phyloP scores from a whole-genome alignment of 1,140 invertebrate species.

The Drosophila bocqueti region DNA sequence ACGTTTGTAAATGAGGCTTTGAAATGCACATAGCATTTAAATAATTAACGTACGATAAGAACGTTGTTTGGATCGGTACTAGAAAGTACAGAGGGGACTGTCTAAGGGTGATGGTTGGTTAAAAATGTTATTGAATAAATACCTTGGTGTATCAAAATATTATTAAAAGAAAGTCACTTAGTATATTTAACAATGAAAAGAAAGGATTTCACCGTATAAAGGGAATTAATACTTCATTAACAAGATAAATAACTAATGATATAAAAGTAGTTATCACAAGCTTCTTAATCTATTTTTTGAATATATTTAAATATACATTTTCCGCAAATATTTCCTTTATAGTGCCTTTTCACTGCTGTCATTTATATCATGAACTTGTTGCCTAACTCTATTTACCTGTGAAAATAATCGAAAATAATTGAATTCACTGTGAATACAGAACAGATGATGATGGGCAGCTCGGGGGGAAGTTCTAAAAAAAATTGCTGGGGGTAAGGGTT shows the following conservation, averaged over 20 bases:
- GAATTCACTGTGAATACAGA: slow-evolving; percentile 48
- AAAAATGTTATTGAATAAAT: neutral
- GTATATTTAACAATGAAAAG: neutral
- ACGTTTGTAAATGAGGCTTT: slow-evolving; percentile 30
- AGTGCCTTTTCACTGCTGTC: slow-evolving; percentile 20
- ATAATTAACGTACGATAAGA: slow-evolving; percentile 56
- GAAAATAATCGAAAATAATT: slow-evolving; percentile 53
- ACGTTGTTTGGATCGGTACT: neutral
- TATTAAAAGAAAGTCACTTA: neutral
- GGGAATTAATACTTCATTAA: too few relatives aligned
- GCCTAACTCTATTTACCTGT: slow-evolving; percentile 55
- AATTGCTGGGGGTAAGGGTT: neutral
- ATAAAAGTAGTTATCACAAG: too few relatives aligned
- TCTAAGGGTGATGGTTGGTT: neutral
- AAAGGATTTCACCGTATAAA: too few relatives aligned
- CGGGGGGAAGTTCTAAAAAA: slow-evolving; percentile 1
- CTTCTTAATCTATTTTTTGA: neutral
- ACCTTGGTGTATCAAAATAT: neutral
- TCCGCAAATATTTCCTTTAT: neutral
- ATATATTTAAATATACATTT: neutral
- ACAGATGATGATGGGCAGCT: slow-evolving; percentile 64
- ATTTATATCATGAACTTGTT: slow-evolving; percentile 13
- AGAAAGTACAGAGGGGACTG: slow-evolving; percentile 34
- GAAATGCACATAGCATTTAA: slow-evolving; percentile 62
- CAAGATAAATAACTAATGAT: too few relatives aligned